phyloP scores from a whole-genome alignment of 1,140 invertebrate species.

The Conopomorpha cramerella region DNA sequence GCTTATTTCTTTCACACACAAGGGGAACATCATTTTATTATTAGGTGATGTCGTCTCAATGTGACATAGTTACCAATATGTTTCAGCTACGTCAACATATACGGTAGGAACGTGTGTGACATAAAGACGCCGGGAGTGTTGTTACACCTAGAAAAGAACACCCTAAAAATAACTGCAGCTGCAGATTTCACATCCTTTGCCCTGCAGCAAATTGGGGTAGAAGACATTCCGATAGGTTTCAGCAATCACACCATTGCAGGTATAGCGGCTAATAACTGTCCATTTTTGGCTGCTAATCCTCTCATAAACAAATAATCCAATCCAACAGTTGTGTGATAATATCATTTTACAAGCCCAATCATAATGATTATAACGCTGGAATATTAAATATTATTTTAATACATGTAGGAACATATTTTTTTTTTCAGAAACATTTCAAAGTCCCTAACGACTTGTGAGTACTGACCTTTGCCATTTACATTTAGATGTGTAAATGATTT shows the following conservation, averaged over 20 bases:
- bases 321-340: slow-evolving; percentile 47
- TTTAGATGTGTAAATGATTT: slow-evolving; percentile 21
- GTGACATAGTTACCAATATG: slow-evolving; percentile 48
- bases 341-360: slow-evolving; percentile 53
- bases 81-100: slow-evolving; percentile 43
- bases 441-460: slow-evolving; percentile 34
- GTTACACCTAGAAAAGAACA: slow-evolving; percentile 58
- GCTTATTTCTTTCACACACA: slow-evolving; percentile 48
- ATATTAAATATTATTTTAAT: slow-evolving; percentile 59
- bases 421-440: too few species aligned
- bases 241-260: slow-evolving; percentile 14
- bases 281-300: slow-evolving; percentile 30
- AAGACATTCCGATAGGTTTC: slow-evolving; percentile 6
- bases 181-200: too few species aligned
- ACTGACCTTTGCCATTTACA: slow-evolving; percentile 43
- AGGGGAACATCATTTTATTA: slow-evolving; percentile 46
- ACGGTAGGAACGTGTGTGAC: slow-evolving; percentile 20
- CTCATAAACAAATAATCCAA: slow-evolving; percentile 47
- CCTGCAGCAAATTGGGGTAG: slow-evolving; percentile 9
- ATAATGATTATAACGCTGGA: slow-evolving; percentile 49
- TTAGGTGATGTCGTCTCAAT: slow-evolving; percentile 45
- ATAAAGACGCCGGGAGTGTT: slow-evolving; percentile 30
- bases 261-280: slow-evolving; percentile 24
- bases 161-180: slow-evolving; percentile 46
- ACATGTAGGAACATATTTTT: too few species aligned